phyloP scores from a whole-genome alignment of 2,113 vertebrate species.

The Crotalus horridus region DNA sequence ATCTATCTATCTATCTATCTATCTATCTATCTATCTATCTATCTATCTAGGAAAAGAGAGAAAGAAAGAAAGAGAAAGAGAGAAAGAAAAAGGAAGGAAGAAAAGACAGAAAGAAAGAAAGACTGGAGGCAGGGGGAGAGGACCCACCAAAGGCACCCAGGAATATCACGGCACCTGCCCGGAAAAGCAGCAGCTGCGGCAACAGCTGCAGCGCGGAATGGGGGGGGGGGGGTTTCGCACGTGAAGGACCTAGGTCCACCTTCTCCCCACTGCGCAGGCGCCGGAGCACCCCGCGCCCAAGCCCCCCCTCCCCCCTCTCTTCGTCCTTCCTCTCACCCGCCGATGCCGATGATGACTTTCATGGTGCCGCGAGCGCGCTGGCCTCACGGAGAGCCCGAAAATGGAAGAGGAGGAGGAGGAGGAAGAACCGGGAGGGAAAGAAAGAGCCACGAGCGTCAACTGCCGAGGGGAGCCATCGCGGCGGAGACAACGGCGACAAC shows the following conservation, averaged over 20 bases:
- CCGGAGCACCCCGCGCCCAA: not conserved
- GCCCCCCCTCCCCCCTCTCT: not conserved
- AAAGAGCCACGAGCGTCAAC: constrained; percentile 55
- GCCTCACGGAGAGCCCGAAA: constrained; percentile 13
- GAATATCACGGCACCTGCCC: not conserved
- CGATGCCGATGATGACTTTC: constrained; percentile 87
- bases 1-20: too few relatives aligned
- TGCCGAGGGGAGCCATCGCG: constrained; percentile 49
- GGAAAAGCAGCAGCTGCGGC: not conserved
- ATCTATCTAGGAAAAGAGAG: too few relatives aligned
- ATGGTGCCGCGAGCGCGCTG: constrained; percentile 55
- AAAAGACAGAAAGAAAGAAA: too few relatives aligned
- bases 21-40: too few relatives aligned
- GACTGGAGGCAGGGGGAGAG: not conserved
- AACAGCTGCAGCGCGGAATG: not conserved
- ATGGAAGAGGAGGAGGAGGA: constrained; percentile 27
- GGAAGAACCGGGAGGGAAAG: constrained; percentile 12
- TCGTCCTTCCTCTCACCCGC: constrained; percentile 77
- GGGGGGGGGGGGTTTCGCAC: not conserved
- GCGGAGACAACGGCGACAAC: constrained; percentile 14
- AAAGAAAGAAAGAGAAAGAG: too few relatives aligned
- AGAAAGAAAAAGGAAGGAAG: too few relatives aligned
- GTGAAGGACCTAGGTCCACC: not conserved
- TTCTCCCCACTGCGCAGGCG: not conserved
- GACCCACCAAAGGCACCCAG: not conserved